Base-by-base conservation (phyloP, 2,888 invertebrate species). In the Odontothrips loti region DNA sequence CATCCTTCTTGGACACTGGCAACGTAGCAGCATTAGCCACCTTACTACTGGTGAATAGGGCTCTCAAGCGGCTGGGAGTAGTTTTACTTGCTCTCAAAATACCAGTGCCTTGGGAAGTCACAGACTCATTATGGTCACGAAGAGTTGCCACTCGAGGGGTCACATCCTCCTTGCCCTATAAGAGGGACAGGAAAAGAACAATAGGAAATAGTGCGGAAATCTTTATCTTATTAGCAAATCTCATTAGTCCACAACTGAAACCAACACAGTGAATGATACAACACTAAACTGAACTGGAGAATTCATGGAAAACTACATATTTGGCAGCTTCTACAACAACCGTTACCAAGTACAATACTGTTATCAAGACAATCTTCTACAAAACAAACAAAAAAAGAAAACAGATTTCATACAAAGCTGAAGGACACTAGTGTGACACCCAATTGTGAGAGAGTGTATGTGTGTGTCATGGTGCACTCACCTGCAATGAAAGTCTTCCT, bases 401-500 rank as follows among this genome's bases (percentile, higher is more conserved):
- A 47, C 17, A 47, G 80, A 23, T 23, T 79, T 17, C 79, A 47
- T 47, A 3, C 82, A 81, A 23, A n/a, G 80, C 58, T 27, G 63
- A 48, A 47, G 79, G 27, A n/a, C 75, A 78, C 43, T 27, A 78
- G 79, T 81, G 48, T 81, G 75, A 47, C 34, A 47, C 6, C 79
- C 79, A 23, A 87, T 85, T 85, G 1, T 80, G 82, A 23, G 47
- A 6, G 27, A 78, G 68, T 58, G 78, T 47, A 20, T 78, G 48
- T 82, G 82, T 79, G 23, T n/a, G 87, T 78, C 83, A 84, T 80
- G 43, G 81, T 51, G 83, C 83, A 84, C 88, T 88, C 86, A 93
- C 91, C 87, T 92, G 92, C 79, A 92, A 90, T 0, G 95, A 95
- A 12, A 92, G 87, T 83, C 94, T 89, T 1, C 93, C 92, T 17